Evolutionary conservation across 2,113 vertebrate genomes (phyloP).

Genomic region (Picathartes gymnocephalus): DNA sequence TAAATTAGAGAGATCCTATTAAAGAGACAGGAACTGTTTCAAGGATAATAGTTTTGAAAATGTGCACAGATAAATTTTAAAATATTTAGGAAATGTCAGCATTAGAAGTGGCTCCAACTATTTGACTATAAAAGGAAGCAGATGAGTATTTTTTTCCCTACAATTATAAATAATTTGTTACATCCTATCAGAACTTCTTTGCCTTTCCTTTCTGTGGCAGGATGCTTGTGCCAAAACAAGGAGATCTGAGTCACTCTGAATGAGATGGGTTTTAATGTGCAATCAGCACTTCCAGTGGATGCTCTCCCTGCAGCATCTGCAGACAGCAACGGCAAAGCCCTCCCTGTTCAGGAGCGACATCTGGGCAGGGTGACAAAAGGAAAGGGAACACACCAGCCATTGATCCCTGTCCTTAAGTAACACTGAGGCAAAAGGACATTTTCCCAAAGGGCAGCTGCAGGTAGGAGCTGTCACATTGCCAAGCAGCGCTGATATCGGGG

Average conservation of each 20-base stretch:
- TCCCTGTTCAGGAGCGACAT: background rate
- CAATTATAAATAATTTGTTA: conserved; percentile 55
- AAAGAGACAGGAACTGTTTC: conserved; percentile 38
- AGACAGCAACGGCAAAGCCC: background rate
- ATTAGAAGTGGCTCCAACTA: conserved; percentile 1
- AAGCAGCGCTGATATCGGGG: accelerated
- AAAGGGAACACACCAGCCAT: background rate
- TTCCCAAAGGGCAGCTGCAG: background rate
- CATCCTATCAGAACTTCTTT: conserved; percentile 46
- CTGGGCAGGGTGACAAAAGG: background rate
- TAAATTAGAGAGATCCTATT: conserved; percentile 56
- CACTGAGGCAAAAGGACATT: background rate
- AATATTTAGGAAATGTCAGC: conserved; percentile 54
- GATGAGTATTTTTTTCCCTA: background rate
- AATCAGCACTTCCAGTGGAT: background rate
- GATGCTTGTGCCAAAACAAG: conserved; percentile 45
- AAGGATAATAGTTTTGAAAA: conserved; percentile 54
- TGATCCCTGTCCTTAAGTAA: background rate
- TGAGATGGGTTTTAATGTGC: background rate
- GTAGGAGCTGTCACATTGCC: background rate
- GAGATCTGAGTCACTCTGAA: conserved; percentile 13
- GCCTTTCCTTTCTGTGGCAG: conserved; percentile 22
- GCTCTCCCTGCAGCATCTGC: background rate
- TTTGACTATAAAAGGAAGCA: conserved; percentile 52
- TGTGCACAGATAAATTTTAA: conserved; percentile 56